These are phyloP conservation scores for Coregonus ussuriensis DNA, from an alignment of 2,797 vertebrate species.

Conservation along the genomic window DNA sequence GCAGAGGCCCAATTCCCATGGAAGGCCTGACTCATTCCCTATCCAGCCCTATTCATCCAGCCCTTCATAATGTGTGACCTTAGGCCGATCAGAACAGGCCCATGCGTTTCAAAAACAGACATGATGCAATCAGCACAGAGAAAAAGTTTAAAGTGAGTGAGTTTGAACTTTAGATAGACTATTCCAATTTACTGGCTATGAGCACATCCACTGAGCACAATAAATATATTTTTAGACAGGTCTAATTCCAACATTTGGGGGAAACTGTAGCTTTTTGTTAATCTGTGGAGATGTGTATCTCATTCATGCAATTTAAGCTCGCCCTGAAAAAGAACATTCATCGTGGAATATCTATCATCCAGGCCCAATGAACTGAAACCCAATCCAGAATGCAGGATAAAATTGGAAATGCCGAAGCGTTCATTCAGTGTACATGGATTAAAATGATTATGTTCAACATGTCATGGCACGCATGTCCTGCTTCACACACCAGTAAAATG, in stretches of 20 bases:
- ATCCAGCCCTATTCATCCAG: constrained; percentile 35
- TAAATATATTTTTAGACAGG: constrained; percentile 50
- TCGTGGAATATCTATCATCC: constrained; percentile 31
- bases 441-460: constrained; percentile 46
- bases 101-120: constrained; percentile 55
- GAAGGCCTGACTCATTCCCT: constrained; percentile 27
- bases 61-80: constrained; percentile 74
- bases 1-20: constrained; percentile 53
- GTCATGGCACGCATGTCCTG: constrained; percentile 47
- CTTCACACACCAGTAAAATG: constrained; percentile 61
- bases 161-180: constrained; percentile 27
- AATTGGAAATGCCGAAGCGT: constrained; percentile 32
- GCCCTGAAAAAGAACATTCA: constrained; percentile 49
- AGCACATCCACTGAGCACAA: constrained; percentile 5
- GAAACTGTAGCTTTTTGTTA: constrained; percentile 55
- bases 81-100: constrained; percentile 65
- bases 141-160: constrained; percentile 37
- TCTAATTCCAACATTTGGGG: constrained; percentile 61
- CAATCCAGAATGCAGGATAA: constrained; percentile 24
- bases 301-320: constrained; percentile 50
- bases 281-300: constrained; percentile 72
- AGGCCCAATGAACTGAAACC: constrained; percentile 29
- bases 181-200: constrained; percentile 40
- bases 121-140: constrained; percentile 48
- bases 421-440: constrained; percentile 55